phyloP scores from a whole-genome alignment of 2,888 invertebrate genomes.

The Didymodactylos carnosus region DNA sequence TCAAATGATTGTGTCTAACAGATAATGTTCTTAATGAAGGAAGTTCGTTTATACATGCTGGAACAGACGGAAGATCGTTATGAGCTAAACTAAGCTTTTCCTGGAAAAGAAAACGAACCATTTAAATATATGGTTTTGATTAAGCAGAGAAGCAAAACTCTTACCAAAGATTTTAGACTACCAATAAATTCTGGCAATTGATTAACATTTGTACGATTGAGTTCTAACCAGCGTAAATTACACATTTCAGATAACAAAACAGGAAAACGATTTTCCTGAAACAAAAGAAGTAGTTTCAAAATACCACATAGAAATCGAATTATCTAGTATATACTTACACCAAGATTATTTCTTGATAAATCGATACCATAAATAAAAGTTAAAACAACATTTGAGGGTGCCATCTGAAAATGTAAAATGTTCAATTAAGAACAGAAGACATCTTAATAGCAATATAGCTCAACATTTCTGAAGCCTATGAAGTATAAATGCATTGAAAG shows the following conservation, averaged over 20 bases:
- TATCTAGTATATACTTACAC: background rate
- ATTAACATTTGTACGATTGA: slow-evolving; percentile 66
- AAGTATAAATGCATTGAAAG: no score
- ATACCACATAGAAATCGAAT: background rate
- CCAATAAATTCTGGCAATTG: slow-evolving; percentile 36
- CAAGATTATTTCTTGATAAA: background rate
- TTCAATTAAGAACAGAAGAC: slow-evolving; percentile 40
- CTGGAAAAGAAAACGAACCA: background rate
- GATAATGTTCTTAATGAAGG: background rate
- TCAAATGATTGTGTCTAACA: background rate
- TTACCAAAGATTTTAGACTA: background rate
- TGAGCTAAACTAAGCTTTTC: background rate
- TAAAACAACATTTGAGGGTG: background rate
- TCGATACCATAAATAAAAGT: background rate
- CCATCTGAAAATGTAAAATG: slow-evolving; percentile 53
- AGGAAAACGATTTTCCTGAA: slow-evolving; percentile 20
- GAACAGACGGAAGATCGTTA: background rate
- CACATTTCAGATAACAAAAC: slow-evolving; percentile 65
- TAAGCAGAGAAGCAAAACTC: background rate
- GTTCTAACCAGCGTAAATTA: slow-evolving; percentile 84
- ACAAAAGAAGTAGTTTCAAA: background rate
- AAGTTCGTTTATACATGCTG: background rate
- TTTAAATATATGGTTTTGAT: background rate
- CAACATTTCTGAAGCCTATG: no score
- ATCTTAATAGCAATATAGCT: no score